Conservation (phyloP, 1,140 invertebrate species). For the Drosophila nannoptera region DNA sequence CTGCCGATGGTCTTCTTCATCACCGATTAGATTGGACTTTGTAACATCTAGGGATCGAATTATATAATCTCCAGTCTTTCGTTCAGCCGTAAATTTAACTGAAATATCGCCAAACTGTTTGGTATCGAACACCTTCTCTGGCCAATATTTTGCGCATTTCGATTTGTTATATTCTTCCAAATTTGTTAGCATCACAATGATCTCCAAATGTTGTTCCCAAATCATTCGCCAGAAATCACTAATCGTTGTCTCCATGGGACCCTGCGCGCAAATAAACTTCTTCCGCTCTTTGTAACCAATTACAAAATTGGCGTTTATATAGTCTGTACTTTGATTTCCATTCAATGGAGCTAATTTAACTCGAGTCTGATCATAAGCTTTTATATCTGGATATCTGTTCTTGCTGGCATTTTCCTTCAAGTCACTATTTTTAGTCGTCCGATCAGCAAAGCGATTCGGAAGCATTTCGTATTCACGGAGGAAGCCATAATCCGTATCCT, state of each 20-base stretch:
- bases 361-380: slow-evolving; percentile 95
- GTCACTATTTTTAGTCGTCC: slow-evolving; percentile 92
- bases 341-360: slow-evolving; percentile 88
- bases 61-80: slow-evolving; percentile 89
- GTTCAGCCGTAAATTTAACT: slow-evolving; percentile 88
- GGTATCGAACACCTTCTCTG: slow-evolving; percentile 87
- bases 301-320: slow-evolving; percentile 96
- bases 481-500: slow-evolving; percentile 93
- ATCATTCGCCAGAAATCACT: slow-evolving; percentile 99
- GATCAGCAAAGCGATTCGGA: slow-evolving; percentile 91
- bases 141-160: slow-evolving; percentile 96
- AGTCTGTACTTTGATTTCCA: slow-evolving; percentile 89
- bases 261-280: slow-evolving; percentile 94
- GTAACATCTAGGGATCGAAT: slow-evolving; percentile 85
- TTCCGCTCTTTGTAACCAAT: slow-evolving; percentile 95
- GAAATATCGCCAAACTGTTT: slow-evolving; percentile 89
- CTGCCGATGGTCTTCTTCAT: slow-evolving; percentile 84
- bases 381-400: slow-evolving; percentile 93
- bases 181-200: slow-evolving; percentile 96
- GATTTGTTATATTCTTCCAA: slow-evolving; percentile 96
- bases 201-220: slow-evolving; percentile 95
- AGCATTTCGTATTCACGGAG: slow-evolving; percentile 92
- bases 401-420: slow-evolving; percentile 92
- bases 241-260: slow-evolving; percentile 95
- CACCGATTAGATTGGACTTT: slow-evolving; percentile 73